Evolutionary conservation across 2,888 invertebrate species (phyloP), one percentile per base, ranked within the genome.

Genomic region (Nymphalis urticae): DNA sequence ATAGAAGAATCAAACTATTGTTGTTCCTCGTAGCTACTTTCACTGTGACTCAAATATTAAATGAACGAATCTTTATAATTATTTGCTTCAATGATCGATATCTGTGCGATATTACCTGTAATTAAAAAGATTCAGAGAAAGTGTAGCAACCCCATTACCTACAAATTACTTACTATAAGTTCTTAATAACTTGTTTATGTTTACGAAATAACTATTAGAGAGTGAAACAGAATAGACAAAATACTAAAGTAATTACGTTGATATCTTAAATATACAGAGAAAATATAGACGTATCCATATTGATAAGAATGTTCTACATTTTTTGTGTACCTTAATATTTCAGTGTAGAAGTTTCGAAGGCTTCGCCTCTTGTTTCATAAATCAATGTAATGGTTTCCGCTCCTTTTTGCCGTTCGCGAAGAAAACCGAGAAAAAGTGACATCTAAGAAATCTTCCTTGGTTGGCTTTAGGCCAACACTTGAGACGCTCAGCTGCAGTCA

Each of bases 351-450:
- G 64, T 70, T 62, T 68, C 73, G 70, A 72, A 69, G 68, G 66
- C 71, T 73, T 62, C 56, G 72, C 69, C 70, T 65, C 67, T 70
- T 75, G 74, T 72, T 75, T 74, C 74, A 89, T 90, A 90, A 90
- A 90, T 90, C 88, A 89, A 85, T 85, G 84, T 88, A 90, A 90
- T 88, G 85, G 84, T 85, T 89, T 87, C 87, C 87, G 82, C 84
- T 88, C 82, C 84, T 87, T 82, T 80, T 77, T 77, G 73, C 73
- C 76, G 75, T 76, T 73, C 73, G 77, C 76, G 82, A 84, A 85
- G 81, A 84, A 84, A 86, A 82, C 81, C 79, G 72, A 70, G 70
- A 74, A 74, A 73, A 82, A 84, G 82, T 84, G 85, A 85, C 81
- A 81, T 82, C 77, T 75, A 80, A 85, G 84, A 86, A 80, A 79